A percentile compares a stretch with the other conserved stretches of the same genome.
Conservation (phyloP, 2,797 vertebrate species). For the Hyperoplus immaculatus region DNA sequence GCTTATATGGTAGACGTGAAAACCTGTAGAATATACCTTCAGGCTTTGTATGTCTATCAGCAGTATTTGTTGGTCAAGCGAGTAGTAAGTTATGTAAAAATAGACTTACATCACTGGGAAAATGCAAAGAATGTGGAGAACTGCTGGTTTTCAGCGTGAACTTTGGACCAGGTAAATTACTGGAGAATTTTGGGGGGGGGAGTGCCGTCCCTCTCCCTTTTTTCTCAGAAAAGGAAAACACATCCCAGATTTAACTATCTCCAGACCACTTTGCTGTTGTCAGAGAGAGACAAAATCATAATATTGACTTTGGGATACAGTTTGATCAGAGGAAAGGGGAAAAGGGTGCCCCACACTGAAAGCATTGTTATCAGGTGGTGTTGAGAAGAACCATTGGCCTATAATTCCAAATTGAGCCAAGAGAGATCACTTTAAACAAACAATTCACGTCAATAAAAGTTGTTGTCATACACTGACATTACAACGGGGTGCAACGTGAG, state of each 20-base stretch:
- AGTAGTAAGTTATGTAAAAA: slow-evolving; percentile 40
- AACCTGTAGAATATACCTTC: slow-evolving; percentile 47
- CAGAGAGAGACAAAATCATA: slow-evolving; percentile 15
- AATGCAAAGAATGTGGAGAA: slow-evolving; percentile 60
- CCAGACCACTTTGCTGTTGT: slow-evolving; percentile 40
- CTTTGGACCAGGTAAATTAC: slow-evolving; percentile 72
- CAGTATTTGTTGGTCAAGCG: slow-evolving; percentile 46
- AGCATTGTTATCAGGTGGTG: slow-evolving; percentile 8
- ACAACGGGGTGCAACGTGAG: background rate
- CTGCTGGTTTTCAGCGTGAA: slow-evolving; percentile 51
- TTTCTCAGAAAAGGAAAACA: slow-evolving; percentile 55
- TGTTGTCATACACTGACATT: background rate
- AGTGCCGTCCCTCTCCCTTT: background rate
- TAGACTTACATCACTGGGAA: slow-evolving; percentile 48
- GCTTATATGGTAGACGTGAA: slow-evolving; percentile 56
- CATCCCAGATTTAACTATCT: slow-evolving; percentile 55
- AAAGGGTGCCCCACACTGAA: slow-evolving; percentile 3
- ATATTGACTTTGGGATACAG: slow-evolving; percentile 31
- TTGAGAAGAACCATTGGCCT: background rate
- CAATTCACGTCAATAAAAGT: background rate
- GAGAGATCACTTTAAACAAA: background rate
- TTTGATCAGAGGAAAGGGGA: slow-evolving; percentile 6
- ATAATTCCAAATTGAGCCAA: background rate
- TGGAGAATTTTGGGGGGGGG: slow-evolving; percentile 47
- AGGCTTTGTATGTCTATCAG: slow-evolving; percentile 46